These are phyloP conservation scores for Streptopelia turtur DNA, from an alignment of 2,797 vertebrate species.

Conservation along the genomic window DNA sequence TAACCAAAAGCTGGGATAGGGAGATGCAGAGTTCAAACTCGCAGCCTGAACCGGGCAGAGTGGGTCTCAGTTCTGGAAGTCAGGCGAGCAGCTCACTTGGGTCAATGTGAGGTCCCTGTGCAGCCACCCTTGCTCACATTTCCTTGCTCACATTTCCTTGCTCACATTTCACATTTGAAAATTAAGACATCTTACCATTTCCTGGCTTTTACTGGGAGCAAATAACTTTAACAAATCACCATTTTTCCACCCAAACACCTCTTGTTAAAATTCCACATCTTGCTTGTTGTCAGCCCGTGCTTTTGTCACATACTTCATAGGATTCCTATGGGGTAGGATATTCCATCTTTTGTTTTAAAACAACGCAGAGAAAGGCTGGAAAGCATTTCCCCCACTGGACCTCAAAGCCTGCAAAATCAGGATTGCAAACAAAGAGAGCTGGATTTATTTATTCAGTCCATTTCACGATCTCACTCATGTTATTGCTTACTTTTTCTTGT, in stretches of 20 bases:
- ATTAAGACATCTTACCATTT: neutral
- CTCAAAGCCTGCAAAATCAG: neutral
- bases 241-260: neutral
- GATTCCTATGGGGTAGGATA: neutral
- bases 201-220: neutral
- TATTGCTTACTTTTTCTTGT: slow-evolving; percentile 44
- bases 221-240: neutral
- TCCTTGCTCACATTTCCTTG: neutral
- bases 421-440: neutral
- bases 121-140: neutral
- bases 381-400: neutral
- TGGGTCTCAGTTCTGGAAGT: neutral
- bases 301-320: neutral
- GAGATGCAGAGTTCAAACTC: neutral
- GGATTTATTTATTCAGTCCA: slow-evolving; percentile 56
- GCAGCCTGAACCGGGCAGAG: neutral
- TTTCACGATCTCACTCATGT: neutral
- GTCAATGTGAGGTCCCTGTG: neutral
- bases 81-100: neutral
- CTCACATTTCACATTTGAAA: too few species aligned
- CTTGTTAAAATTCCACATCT: neutral
- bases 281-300: neutral
- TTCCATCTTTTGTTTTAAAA: neutral
- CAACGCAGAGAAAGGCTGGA: neutral
- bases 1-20: neutral